Percentiles rank a stretch among this genome's conserved stretches.
Conservation (phyloP, 2,888 invertebrate genomes). For the Meloe dianella region DNA sequence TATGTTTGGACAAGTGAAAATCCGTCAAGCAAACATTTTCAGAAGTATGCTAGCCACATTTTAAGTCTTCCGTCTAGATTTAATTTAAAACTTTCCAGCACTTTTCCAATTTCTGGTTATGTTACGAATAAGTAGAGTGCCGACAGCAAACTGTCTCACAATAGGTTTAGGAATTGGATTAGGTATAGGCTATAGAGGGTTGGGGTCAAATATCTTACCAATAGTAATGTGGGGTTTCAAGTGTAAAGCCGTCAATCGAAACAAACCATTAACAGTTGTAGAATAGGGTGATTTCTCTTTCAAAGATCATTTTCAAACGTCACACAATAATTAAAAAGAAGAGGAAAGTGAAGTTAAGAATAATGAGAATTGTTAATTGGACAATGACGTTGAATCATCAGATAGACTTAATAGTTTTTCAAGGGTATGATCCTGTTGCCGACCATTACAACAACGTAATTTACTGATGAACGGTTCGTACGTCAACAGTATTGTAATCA, state of each 20-base stretch:
- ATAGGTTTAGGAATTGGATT: constrained; percentile 26
- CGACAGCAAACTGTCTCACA: constrained; percentile 26
- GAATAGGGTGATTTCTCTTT: neutral
- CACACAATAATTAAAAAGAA: neutral
- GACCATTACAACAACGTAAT: constrained; percentile 41
- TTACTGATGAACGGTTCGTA: constrained; percentile 43
- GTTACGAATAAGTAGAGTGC: constrained; percentile 23
- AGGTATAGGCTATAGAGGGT: constrained; percentile 18
- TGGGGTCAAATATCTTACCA: constrained; percentile 19
- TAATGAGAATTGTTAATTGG: neutral
- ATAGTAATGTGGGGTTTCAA: neutral
- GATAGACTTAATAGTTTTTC: neutral
- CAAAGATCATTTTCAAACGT: neutral
- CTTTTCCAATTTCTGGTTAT: constrained; percentile 30
- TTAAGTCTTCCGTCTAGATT: constrained; percentile 31
- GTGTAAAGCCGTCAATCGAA: neutral
- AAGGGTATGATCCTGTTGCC: constrained; percentile 31
- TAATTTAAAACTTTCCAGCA: constrained; percentile 32
- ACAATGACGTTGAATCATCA: neutral
- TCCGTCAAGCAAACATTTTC: constrained; percentile 8
- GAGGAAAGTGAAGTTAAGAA: neutral
- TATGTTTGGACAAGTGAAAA: neutral
- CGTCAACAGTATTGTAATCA: constrained; percentile 43
- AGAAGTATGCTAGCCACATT: constrained; percentile 28
- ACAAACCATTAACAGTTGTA: neutral